phyloP scores from a whole-genome alignment of 2,888 invertebrate species.

The Oscheius sp. region DNA sequence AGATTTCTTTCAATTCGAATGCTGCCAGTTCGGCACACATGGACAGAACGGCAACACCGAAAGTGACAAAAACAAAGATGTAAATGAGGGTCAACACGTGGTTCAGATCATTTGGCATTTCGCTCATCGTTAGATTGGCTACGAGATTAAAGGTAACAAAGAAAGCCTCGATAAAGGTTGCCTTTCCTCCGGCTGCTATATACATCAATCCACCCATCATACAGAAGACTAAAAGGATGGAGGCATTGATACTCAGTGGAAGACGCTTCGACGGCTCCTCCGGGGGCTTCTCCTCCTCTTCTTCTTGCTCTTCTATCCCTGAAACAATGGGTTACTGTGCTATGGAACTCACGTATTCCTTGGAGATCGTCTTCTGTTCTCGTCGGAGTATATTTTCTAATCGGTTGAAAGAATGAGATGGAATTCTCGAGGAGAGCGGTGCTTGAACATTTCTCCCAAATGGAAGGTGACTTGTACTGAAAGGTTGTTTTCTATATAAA shows the following conservation, averaged over 20 bases:
- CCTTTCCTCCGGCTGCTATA: slow-evolving; percentile 64
- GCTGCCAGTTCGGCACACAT: slow-evolving; percentile 70
- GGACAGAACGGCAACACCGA: slow-evolving; percentile 69
- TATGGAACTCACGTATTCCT: background rate
- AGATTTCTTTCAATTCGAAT: slow-evolving; percentile 66
- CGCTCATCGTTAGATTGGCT: slow-evolving; percentile 70
- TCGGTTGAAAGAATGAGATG: background rate
- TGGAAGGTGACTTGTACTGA: slow-evolving; percentile 21
- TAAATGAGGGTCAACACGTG: slow-evolving; percentile 66
- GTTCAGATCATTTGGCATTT: slow-evolving; percentile 66
- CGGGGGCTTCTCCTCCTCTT: slow-evolving; percentile 19
- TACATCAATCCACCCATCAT: slow-evolving; percentile 67
- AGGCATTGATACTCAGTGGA: slow-evolving; percentile 68
- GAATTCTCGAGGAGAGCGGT: background rate
- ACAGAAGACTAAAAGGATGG: slow-evolving; percentile 69
- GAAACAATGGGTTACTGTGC: background rate
- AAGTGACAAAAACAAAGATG: slow-evolving; percentile 69
- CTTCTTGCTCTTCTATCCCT: slow-evolving; percentile 24
- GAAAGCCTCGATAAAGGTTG: slow-evolving; percentile 68
- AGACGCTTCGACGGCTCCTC: slow-evolving; percentile 47
- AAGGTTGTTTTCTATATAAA: too few species aligned
- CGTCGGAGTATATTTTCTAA: slow-evolving; percentile 5
- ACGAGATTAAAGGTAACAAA: slow-evolving; percentile 70
- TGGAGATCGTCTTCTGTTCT: slow-evolving; percentile 13
- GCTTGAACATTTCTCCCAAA: slow-evolving; percentile 16